Conservation (phyloP, 2,888 invertebrate genomes). For the Anagyrus pseudococci region DNA sequence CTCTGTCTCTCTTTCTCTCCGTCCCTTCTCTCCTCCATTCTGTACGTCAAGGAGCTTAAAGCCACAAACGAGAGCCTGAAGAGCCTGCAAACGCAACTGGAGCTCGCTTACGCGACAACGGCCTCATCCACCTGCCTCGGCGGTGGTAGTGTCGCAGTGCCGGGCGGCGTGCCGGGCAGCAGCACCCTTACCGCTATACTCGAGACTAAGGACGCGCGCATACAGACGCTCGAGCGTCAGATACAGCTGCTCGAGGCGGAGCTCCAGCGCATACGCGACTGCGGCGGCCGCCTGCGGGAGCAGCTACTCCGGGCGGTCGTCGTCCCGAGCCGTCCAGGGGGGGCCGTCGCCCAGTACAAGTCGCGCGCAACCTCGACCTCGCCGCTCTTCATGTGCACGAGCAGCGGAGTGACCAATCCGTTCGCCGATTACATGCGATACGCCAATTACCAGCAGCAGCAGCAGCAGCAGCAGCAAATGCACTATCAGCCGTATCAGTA, state of each 20-base stretch:
- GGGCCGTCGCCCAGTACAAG: slow-evolving; percentile 41
- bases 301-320: slow-evolving; percentile 55
- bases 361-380: slow-evolving; percentile 36
- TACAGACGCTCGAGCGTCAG: slow-evolving; percentile 86
- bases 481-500: slow-evolving; percentile 58
- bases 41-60: slow-evolving; percentile 38
- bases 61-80: slow-evolving; percentile 79
- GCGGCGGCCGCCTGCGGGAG: slow-evolving; percentile 57
- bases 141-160: slow-evolving; percentile 59
- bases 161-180: slow-evolving; percentile 65
- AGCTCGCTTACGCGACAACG: slow-evolving; percentile 72
- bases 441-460: slow-evolving; percentile 41
- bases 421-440: slow-evolving; percentile 50
- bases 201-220: slow-evolving; percentile 87
- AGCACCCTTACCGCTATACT: slow-evolving; percentile 80
- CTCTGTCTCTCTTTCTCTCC: slow-evolving; percentile 11
- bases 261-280: slow-evolving; percentile 68
- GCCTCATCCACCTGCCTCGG: slow-evolving; percentile 58
- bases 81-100: slow-evolving; percentile 81
- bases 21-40: not conserved
- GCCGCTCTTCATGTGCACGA: slow-evolving; percentile 20
- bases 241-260: slow-evolving; percentile 81
- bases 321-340: slow-evolving; percentile 50
- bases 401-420: slow-evolving; percentile 57
- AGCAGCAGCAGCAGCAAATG: slow-evolving; percentile 64